Evolutionary conservation across 2,888 invertebrate genomes (phyloP), one percentile per base, ranked within the genome.

Genomic region (Minunthozetes semirufus): DNA sequence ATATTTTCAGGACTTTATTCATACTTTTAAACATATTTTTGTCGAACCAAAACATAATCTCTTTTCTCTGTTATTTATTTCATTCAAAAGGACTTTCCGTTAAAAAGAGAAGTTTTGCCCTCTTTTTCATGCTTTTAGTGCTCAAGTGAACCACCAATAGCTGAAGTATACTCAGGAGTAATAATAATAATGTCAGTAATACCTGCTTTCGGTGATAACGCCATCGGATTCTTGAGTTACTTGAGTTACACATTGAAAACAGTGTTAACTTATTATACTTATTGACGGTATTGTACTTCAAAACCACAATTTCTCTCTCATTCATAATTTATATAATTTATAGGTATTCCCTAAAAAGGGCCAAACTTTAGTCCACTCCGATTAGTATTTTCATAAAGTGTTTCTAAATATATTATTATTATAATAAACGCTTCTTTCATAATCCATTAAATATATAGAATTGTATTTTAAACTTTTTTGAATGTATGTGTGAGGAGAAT

Each of bases 181-280:
- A 22, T 29, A 68, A 22, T 29, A 68, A 42, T 68, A 68, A 68
- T 68, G 68, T 68, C 68, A 68, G 42, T 68, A 68, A 68, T 68
- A 68, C 68, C 68, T 68, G 42, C 11, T 33, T 68, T 68, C 11
- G 42, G 68, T 42, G 19, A 68, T 68, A 68, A 68, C 38, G 63
- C 68, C 33, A 42, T 33, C 11, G n/a, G 68, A 46, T 68, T 68
- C 42, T 68, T 68, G 42, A 13, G 68, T 68, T 68, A 46, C 46
- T 38, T 38, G n/a, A n/a, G n/a, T n/a, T 13, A 46, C 68, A 38
- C 25, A 25, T 25, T 59, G 29, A 59, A 66, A 29, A 66, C 66
- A 25, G 2, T 42, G 22, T 46, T 42, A 42, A 68, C 33, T 38
- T 42, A 42, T 68, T 46, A 68, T 63, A 22, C 33, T 56, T 63